A percentile compares a stretch with the other conserved stretches of the same genome.
Evolutionary conservation across 2,113 vertebrate genomes (phyloP).

Genomic region (Orycteropus afer): DNA sequence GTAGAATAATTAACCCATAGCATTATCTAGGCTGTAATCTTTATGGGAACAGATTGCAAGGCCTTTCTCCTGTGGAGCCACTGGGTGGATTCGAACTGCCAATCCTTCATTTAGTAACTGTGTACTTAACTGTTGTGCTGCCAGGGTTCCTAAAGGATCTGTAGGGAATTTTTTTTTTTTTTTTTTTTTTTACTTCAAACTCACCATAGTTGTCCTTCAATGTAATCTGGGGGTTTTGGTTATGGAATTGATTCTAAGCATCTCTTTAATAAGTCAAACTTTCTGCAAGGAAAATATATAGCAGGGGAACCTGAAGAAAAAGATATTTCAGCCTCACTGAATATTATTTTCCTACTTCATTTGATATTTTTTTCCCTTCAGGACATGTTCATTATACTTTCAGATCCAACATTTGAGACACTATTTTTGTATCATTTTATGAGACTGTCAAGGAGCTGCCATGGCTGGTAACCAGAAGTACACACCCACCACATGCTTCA

Average conservation of each 20-base stretch:
- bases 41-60: too few relatives aligned
- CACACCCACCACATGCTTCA: too few relatives aligned
- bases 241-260: neutral
- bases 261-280: neutral
- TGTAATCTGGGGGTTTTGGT: neutral
- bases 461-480: too few relatives aligned
- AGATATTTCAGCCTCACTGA: rapidly evolving
- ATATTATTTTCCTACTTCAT: rapidly evolving
- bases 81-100: neutral
- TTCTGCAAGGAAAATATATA: neutral
- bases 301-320: neutral
- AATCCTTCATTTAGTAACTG: neutral
- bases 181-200: neutral
- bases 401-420: neutral
- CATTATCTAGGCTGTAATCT: neutral
- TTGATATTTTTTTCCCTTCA: neutral
- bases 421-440: neutral
- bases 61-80: too few relatives aligned
- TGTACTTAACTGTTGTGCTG: neutral
- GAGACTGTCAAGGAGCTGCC: too few relatives aligned
- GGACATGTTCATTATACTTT: neutral
- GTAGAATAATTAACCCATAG: neutral
- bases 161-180: too few relatives aligned
- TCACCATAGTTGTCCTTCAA: too few relatives aligned
- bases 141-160: neutral